These are phyloP conservation scores for Eulemur rubriventer DNA, from an alignment of 2,797 vertebrate species.

Conservation along the genomic window DNA sequence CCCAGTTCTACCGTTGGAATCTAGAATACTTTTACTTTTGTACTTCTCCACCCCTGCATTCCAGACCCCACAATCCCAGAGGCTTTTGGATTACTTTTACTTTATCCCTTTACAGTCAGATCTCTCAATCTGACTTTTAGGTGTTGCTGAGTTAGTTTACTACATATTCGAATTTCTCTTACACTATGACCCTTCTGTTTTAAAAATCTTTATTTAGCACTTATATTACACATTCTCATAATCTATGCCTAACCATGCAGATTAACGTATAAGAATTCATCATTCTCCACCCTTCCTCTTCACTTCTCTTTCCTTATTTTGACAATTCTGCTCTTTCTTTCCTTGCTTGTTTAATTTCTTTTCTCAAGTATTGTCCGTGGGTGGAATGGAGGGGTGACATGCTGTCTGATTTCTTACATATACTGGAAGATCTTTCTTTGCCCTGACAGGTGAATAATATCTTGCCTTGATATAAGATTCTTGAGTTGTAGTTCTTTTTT, in stretches of 20 bases:
- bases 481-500: neutral
- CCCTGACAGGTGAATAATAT: neutral
- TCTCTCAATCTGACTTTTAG: neutral
- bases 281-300: neutral
- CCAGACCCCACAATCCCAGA: neutral
- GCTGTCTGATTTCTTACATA: neutral
- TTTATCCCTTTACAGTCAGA: neutral
- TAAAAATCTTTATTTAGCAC: neutral
- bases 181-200: neutral
- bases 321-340: neutral
- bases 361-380: neutral
- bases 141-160: neutral
- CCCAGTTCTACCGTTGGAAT: neutral
- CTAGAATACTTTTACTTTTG: neutral
- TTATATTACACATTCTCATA: neutral
- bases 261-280: neutral
- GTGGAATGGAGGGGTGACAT: neutral
- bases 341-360: neutral
- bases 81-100: neutral
- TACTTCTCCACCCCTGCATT: neutral
- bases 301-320: neutral
- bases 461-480: neutral
- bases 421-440: neutral
- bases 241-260: neutral
- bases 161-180: neutral